phyloP scores from a whole-genome alignment of 2,888 invertebrate genomes.

The Tipula vernalis region DNA sequence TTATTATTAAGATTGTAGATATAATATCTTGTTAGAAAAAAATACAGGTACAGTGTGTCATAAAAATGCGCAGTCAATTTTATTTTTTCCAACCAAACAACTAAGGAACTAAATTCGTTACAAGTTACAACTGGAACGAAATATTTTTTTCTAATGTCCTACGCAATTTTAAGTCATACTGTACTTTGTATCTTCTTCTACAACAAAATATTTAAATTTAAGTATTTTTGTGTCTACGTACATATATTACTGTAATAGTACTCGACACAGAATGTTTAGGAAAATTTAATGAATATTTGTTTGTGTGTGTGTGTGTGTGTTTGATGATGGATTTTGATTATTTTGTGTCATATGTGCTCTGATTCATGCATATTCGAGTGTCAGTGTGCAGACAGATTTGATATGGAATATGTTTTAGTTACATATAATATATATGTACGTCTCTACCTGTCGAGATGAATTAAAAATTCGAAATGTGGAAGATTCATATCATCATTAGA shows the following conservation, averaged over 20 bases:
- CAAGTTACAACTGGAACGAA: background rate
- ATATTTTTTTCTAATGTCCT: background rate
- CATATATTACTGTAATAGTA: background rate
- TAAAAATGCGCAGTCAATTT: background rate
- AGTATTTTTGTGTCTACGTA: background rate
- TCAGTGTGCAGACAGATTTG: background rate
- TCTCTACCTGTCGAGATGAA: background rate
- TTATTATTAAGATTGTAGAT: background rate
- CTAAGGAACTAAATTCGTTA: background rate
- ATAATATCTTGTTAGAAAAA: background rate
- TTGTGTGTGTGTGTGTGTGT: background rate
- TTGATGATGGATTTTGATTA: background rate
- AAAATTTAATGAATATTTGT: background rate
- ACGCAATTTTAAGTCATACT: background rate
- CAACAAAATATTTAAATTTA: background rate
- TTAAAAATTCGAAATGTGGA: background rate
- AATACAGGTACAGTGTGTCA: background rate
- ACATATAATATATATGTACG: background rate
- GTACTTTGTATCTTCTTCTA: background rate
- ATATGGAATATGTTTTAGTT: background rate
- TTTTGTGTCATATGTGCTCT: background rate
- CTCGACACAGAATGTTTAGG: background rate
- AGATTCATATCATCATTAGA: background rate
- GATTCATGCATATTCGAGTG: background rate
- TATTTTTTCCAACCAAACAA: background rate